Conservation (phyloP, 2,797 vertebrate species). For the Eulemur albifrons region DNA sequence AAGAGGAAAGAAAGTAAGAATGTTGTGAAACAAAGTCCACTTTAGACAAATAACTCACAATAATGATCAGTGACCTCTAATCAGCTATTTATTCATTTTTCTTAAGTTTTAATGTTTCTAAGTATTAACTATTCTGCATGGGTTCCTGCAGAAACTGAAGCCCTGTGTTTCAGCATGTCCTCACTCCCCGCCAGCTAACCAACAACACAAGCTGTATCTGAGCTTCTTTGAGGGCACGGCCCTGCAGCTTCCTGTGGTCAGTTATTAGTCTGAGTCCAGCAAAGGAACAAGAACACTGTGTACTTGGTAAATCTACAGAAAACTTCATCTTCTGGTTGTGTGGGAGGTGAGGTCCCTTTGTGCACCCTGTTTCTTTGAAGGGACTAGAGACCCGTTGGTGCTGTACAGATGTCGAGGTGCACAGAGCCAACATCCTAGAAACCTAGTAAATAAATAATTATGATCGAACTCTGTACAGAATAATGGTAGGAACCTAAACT, state of each 20-base stretch:
- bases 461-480: not conserved
- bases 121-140: not conserved
- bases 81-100: slow-evolving; percentile 52
- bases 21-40: slow-evolving; percentile 34
- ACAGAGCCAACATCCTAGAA: slow-evolving; percentile 40
- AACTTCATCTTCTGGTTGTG: slow-evolving; percentile 56
- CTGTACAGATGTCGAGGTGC: slow-evolving; percentile 25
- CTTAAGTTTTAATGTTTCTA: slow-evolving; percentile 35
- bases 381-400: not conserved
- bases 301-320: slow-evolving; percentile 45
- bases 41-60: slow-evolving; percentile 33
- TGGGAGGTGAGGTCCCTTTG: slow-evolving; percentile 50
- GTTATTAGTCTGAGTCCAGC: slow-evolving; percentile 46
- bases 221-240: slow-evolving; percentile 7
- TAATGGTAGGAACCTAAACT: not conserved
- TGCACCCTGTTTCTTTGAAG: slow-evolving; percentile 59
- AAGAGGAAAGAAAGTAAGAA: slow-evolving; percentile 49
- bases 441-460: slow-evolving; percentile 59
- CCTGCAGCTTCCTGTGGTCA: slow-evolving; percentile 58
- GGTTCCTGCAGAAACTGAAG: not conserved
- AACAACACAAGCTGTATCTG: slow-evolving; percentile 18
- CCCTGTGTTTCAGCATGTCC: not conserved
- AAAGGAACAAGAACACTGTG: slow-evolving; percentile 46
- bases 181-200: not conserved
- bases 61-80: slow-evolving; percentile 62